Evolutionary conservation across 2,113 vertebrate species (phyloP), one percentile per base, ranked within the genome.

Genomic region (Echinops telfairi): DNA sequence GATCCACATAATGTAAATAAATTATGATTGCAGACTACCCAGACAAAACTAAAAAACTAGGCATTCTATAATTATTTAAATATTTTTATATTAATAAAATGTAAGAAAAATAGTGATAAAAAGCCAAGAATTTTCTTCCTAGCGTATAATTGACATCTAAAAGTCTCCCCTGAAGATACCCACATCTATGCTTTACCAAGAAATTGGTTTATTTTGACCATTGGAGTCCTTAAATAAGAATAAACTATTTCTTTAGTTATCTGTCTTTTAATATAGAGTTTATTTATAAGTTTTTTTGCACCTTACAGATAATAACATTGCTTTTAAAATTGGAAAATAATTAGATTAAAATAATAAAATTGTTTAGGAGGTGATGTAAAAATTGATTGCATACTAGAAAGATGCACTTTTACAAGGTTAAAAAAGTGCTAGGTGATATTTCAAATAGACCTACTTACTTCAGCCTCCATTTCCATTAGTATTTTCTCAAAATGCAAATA

Each of bases 281-380:
- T 75, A 81, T 86, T 83, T 95, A 6, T 85, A 87, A 91, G 11
- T 78, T 4, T 88, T 93, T 93, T 90, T 38, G 10, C 78, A 90
- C 83, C 3, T 43, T 77, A 84, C 20, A 23, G 38, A 9, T 91
- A 88, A 89, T 77, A 93, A 71, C 17, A 79, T 87, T 53, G 12
- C 47, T 6, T 78, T 95, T 75, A 17, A 78, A 88, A 87, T 85
- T 53, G 80, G 86, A 80, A 80, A 40, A 17, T 77, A 90, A 81
- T 43, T 25, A 85, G 60, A 90, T 82, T 90, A 90, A 92, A 93
- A 33, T 19, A 53, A 43, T 70, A 29, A 90, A 93, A 75, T 84
- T 75, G 43, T 19, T 70, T 78, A 60, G 36, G 4, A 22, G 23
- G 85, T 78, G 15, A n/a, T 14, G 33, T 62, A 71, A 83, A 86